A percentile compares a stretch with the other conserved stretches of the same genome.
Evolutionary conservation across 1,140 invertebrate genomes (phyloP).

Genomic region (Phortica variegata): DNA sequence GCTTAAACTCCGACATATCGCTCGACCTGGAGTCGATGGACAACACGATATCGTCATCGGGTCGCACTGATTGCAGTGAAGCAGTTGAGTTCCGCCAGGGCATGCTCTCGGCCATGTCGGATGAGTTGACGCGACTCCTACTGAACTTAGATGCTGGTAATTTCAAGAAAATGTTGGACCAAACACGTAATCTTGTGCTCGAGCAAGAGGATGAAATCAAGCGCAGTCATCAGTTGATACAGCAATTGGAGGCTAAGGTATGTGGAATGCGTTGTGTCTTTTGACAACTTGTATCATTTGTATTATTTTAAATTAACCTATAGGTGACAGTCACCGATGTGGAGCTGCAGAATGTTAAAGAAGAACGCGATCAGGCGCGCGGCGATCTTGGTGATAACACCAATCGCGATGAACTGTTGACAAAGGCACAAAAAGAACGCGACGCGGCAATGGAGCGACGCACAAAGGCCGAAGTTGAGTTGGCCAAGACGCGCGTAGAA

Average conservation of each 20-base stretch:
- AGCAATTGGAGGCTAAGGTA: conserved; percentile 78
- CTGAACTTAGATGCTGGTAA: conserved; percentile 75
- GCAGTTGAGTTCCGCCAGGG: conserved; percentile 61
- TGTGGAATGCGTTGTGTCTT: too few relatives aligned
- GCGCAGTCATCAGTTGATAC: conserved; percentile 74
- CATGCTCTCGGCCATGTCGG: conserved; percentile 64
- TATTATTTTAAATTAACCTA: too few relatives aligned
- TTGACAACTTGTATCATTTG: background rate
- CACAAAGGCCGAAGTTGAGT: conserved; percentile 82
- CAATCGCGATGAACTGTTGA: conserved; percentile 77
- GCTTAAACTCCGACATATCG: conserved; percentile 63
- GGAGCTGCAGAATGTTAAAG: conserved; percentile 74
- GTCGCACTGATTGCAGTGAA: conserved; percentile 32
- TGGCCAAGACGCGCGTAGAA: conserved; percentile 86
- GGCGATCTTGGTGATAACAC: conserved; percentile 69
- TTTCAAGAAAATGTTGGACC: conserved; percentile 77
- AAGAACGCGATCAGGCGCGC: conserved; percentile 78
- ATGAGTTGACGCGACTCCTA: conserved; percentile 71
- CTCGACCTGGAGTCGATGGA: conserved; percentile 59
- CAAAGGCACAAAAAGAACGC: conserved; percentile 77
- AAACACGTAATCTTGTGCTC: conserved; percentile 70
- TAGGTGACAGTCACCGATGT: conserved; percentile 79
- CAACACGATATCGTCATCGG: conserved; percentile 55
- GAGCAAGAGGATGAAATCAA: conserved; percentile 79
- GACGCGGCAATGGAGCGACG: conserved; percentile 85